Conservation (phyloP, 2,797 vertebrate genomes). For the Sciurus carolinensis region DNA sequence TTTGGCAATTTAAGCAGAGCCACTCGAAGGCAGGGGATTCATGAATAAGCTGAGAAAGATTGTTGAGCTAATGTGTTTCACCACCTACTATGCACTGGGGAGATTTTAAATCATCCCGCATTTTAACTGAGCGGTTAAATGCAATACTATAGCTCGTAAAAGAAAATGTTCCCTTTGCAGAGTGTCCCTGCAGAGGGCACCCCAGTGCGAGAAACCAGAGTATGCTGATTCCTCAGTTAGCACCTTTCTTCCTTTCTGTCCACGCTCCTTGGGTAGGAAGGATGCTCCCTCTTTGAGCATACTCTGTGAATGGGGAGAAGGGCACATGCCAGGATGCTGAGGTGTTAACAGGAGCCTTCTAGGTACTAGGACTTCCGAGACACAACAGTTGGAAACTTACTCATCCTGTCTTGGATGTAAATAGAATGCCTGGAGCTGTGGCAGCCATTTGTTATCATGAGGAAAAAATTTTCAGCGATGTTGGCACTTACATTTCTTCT, state of each 20-base stretch:
- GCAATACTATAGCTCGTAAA: background rate
- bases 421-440: background rate
- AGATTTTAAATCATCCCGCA: background rate
- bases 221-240: background rate
- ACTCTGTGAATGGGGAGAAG: background rate
- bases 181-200: background rate
- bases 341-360: background rate
- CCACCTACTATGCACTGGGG: background rate
- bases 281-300: fast-evolving
- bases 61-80: background rate
- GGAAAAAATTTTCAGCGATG: background rate
- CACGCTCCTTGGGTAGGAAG: background rate
- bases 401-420: background rate
- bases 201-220: background rate
- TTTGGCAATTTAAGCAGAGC: slow-evolving; percentile 23
- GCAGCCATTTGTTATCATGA: background rate
- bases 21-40: background rate
- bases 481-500: background rate
- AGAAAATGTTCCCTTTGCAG: background rate
- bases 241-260: background rate
- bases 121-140: background rate
- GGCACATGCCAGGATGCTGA: background rate
- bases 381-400: background rate
- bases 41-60: background rate
- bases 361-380: background rate